Evolutionary conservation across 2,797 vertebrate species (phyloP), one percentile per base, ranked within the genome.

Genomic region (Sebastes iracundus): DNA sequence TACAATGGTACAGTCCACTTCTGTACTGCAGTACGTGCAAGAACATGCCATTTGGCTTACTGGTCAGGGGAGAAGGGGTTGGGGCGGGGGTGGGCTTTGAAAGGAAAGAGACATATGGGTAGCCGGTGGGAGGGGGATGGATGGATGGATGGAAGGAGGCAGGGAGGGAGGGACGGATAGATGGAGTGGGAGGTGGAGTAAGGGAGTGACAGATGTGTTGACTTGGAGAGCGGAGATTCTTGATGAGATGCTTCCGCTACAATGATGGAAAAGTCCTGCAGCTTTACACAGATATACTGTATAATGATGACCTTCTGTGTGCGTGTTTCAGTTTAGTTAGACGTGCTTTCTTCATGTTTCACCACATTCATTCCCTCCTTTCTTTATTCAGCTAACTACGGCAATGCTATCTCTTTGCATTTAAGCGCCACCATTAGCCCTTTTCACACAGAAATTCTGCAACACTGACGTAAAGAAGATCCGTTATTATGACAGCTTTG

Each of bases 161-260:
- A 73, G 18, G 38, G 35, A 75, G 14, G 28, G 27, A 65, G 70
- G 72, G 76, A 65, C 3, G 61, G 72, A 32, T 63, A 60, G 72
- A 84, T 28, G 81, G 84, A 58, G 32, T 22, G 30, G 77, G 84
- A 77, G 77, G 77, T 69, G 85, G 76, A 38, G 66, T 16, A 66
- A 69, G 77, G 61, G 79, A 70, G 75, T 86, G 86, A 89, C 91
- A 92, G 90, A 91, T 93, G 86, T 87, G 85, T 87, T 89, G 90
- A 88, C 84, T 84, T 86, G 62, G 72, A 81, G 75, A 68, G 70
- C 38, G 52, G 75, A 74, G 73, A 89, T 71, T 78, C 68, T 61
- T 77, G 77, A 75, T 82, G 79, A 42, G 55, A 77, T 75, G 60
- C 63, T 87, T 75, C 80, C 49, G 72, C 22, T 49, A 70, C 38